Conservation (phyloP, 2,888 invertebrate species). For the Meiosimyza decipiens region DNA sequence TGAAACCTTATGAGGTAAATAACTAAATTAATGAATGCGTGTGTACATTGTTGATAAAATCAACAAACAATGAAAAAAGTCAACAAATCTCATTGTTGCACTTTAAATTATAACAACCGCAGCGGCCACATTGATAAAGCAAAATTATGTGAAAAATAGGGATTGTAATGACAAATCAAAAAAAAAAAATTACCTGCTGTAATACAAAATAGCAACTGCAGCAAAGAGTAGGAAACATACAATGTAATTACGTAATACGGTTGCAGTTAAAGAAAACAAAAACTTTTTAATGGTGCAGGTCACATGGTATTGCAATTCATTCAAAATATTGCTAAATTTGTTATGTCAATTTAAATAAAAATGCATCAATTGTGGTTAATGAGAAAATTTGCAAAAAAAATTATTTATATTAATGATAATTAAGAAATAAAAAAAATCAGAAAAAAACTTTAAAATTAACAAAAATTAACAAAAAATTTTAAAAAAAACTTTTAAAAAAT, state of each 20-base stretch:
- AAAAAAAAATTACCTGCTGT: background rate
- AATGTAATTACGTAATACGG: conserved; percentile 4
- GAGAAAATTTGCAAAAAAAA: too few species aligned
- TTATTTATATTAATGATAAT: too few species aligned
- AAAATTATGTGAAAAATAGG: background rate
- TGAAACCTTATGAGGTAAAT: background rate
- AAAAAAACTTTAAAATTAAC: too few species aligned
- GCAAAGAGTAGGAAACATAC: background rate
- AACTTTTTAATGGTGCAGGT: too few species aligned
- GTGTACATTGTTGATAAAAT: background rate
- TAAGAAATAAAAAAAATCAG: too few species aligned
- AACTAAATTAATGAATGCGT: conserved; percentile 5
- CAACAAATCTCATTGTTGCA: conserved; percentile 15
- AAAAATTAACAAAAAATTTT: too few species aligned
- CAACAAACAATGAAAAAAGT: background rate
- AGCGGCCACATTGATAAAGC: background rate
- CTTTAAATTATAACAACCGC: conserved; percentile 16
- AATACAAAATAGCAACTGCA: conserved; percentile 15
- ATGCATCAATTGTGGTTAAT: too few species aligned
- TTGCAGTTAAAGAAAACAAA: background rate
- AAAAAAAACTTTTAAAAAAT: too few species aligned
- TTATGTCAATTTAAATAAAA: too few species aligned
- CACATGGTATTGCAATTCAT: too few species aligned
- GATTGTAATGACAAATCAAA: background rate
- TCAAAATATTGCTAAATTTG: too few species aligned